Percentiles rank a stretch among this genome's conserved stretches.
Evolutionary conservation across 2,797 vertebrate species (phyloP).

Genomic region (Cryptoprocta ferox): DNA sequence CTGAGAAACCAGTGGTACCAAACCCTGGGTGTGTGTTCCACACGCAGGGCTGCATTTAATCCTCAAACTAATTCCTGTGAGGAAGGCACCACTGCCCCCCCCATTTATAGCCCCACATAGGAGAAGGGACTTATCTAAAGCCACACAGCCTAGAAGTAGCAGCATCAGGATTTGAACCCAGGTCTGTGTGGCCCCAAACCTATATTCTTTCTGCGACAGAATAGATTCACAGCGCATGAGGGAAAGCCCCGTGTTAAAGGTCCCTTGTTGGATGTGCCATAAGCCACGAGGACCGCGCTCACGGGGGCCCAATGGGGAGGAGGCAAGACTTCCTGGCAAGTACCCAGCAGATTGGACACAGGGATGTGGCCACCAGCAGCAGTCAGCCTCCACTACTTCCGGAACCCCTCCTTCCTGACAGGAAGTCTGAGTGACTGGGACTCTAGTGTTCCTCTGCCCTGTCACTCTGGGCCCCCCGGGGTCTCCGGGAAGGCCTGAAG

Average conservation of each 20-base stretch:
- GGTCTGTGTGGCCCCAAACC: not conserved
- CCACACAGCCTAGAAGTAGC: not conserved
- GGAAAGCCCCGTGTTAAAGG: not conserved
- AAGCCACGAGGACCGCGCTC: fast-evolving
- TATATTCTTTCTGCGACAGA: not conserved
- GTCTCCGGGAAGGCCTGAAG: not conserved
- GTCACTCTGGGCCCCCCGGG: not conserved
- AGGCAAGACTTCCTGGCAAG: not conserved
- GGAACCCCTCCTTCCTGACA: not conserved
- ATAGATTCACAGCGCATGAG: not conserved
- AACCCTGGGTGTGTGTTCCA: too few species aligned
- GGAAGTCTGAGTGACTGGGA: not conserved
- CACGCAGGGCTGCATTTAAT: fast-evolving
- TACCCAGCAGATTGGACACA: not conserved
- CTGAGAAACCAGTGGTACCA: not conserved
- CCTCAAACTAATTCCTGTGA: not conserved
- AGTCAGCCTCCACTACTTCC: not conserved
- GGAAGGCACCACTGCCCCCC: not conserved
- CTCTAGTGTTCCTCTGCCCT: not conserved
- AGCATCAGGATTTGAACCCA: not conserved
- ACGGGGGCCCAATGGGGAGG: fast-evolving
- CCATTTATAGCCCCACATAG: not conserved
- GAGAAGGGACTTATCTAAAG: not conserved
- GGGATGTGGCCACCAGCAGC: not conserved
- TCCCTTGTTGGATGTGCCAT: not conserved